A percentile compares a stretch with the other conserved stretches of the same genome.
Conservation (phyloP, 2,888 invertebrate species). For the Netelia inedita region DNA sequence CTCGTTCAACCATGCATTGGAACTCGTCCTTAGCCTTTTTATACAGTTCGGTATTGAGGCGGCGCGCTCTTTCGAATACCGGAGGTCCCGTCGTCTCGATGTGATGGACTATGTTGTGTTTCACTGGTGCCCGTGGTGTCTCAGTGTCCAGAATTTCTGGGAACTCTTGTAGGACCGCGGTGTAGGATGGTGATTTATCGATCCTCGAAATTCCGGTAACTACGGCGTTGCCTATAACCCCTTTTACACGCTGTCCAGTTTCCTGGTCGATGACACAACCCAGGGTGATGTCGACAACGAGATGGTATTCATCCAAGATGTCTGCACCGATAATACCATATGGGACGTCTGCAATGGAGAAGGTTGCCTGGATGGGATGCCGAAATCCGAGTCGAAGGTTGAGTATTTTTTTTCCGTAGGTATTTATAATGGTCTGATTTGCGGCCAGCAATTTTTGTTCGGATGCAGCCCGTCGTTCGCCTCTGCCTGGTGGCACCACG, state of each 20-base stretch:
- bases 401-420: slow-evolving; percentile 59
- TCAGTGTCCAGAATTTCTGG: slow-evolving; percentile 44
- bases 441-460: background rate
- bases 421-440: slow-evolving; percentile 68
- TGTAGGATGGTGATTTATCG: slow-evolving; percentile 4
- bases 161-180: slow-evolving; percentile 38
- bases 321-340: slow-evolving; percentile 67
- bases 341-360: slow-evolving; percentile 61
- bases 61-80: no score
- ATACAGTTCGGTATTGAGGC: no score
- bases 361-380: slow-evolving; percentile 64
- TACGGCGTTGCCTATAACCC: slow-evolving; percentile 26
- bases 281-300: slow-evolving; percentile 21
- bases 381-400: slow-evolving; percentile 64
- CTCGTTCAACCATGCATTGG: no score
- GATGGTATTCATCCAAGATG: slow-evolving; percentile 29
- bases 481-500: slow-evolving; percentile 47
- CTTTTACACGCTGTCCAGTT: background rate
- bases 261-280: slow-evolving; percentile 32
- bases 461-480: background rate
- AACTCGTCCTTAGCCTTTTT: no score
- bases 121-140: slow-evolving; percentile 9
- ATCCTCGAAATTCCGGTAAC: slow-evolving; percentile 18
- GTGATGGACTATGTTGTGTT: slow-evolving; percentile 38
- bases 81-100: background rate